Percentiles rank a stretch among this genome's conserved stretches.
phyloP scores from a whole-genome alignment of 2,797 vertebrate genomes.

The Sciurus carolinensis region DNA sequence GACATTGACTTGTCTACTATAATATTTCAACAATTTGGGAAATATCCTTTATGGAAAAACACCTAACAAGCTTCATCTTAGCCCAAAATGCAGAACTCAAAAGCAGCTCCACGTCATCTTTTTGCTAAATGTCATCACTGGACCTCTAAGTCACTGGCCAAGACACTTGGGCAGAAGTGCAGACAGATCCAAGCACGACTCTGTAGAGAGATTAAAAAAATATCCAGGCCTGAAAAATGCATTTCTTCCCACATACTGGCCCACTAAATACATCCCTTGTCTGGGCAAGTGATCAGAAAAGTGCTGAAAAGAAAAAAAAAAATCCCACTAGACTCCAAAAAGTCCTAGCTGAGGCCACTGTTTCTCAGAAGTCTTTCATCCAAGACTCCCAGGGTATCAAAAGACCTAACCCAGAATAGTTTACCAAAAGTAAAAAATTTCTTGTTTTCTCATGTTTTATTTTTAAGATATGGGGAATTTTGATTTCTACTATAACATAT shows the following conservation, averaged over 20 bases:
- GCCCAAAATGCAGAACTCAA: background rate
- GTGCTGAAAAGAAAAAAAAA: background rate
- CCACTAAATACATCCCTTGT: conserved; percentile 9
- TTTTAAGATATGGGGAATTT: conserved; percentile 56
- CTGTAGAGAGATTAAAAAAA: conserved; percentile 48
- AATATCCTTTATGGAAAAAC: background rate
- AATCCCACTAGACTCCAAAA: conserved; percentile 31
- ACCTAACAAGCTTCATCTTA: background rate
- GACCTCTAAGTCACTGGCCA: background rate
- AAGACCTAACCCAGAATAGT: background rate
- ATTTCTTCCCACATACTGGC: background rate
- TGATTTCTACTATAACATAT: background rate
- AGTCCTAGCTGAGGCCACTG: background rate
- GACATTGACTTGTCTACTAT: conserved; percentile 16
- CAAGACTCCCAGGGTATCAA: background rate
- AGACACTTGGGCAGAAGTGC: background rate
- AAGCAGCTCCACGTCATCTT: background rate
- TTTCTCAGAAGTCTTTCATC: conserved; percentile 25
- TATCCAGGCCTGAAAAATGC: background rate
- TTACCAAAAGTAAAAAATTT: conserved; percentile 50
- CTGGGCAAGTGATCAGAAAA: conserved; percentile 63
- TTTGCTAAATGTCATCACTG: background rate
- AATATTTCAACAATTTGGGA: conserved; percentile 33
- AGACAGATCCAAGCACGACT: background rate
- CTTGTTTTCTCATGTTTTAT: conserved; percentile 8